Evolutionary conservation across 2,888 invertebrate species (phyloP).

Genomic region (Beris chalybata): DNA sequence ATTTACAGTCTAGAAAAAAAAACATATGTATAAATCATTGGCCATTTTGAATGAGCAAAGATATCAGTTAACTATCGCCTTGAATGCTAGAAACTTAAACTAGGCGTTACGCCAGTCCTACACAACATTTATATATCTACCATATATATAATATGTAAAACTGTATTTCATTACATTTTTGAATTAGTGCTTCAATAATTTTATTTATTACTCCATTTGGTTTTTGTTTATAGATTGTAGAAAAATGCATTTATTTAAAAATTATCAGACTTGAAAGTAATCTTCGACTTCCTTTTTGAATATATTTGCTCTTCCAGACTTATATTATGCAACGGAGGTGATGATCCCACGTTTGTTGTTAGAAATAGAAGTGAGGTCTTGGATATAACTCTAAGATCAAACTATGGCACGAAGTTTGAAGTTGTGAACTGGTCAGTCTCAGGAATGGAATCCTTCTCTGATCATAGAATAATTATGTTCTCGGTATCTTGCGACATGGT

Average conservation of each 20-base stretch:
- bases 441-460: no score
- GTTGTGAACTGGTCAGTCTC: no score
- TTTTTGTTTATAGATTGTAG: conserved; percentile 16
- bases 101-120: not conserved
- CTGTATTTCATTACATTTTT: not conserved
- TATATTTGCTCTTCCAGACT: no score
- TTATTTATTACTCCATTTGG: conserved; percentile 5
- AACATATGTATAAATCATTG: not conserved
- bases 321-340: no score
- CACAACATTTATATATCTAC: not conserved
- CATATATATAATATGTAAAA: not conserved
- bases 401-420: no score
- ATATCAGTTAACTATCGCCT: conserved; percentile 5
- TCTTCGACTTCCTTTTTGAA: no score
- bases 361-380: no score
- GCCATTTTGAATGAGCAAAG: conserved; percentile 19
- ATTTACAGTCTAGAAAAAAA: conserved; percentile 10
- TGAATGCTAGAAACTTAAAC: conserved; percentile 4
- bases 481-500: no score
- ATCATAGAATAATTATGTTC: no score
- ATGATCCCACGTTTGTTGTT: no score
- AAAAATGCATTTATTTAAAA: not conserved
- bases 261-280: conserved; percentile 55
- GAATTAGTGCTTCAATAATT: not conserved
- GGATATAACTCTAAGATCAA: no score